Conservation (phyloP, 2,797 vertebrate species). For the Remorina albescens region DNA sequence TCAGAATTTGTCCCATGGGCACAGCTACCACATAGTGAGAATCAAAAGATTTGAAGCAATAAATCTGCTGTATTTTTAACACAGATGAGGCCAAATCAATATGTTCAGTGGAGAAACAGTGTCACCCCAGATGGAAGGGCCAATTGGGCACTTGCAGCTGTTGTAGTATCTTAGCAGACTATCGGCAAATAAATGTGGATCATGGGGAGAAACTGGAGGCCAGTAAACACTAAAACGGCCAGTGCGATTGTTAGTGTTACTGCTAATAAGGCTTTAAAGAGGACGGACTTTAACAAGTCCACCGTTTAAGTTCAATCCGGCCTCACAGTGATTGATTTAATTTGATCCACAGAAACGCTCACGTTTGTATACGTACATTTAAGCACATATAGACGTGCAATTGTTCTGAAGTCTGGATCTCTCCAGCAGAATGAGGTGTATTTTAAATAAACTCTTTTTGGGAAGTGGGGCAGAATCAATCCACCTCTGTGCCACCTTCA, state of each 20-base stretch:
- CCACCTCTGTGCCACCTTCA: conserved; percentile 81
- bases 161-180: conserved; percentile 21
- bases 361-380: conserved; percentile 5
- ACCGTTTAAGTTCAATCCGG: conserved; percentile 14
- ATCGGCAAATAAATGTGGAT: conserved; percentile 3
- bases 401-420: not conserved
- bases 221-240: conserved; percentile 26
- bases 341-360: conserved; percentile 16
- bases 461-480: conserved; percentile 72
- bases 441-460: conserved; percentile 68
- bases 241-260: conserved; percentile 22
- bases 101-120: conserved; percentile 51
- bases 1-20: conserved; percentile 34
- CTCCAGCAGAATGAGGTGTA: conserved; percentile 33
- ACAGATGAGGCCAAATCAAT: conserved; percentile 60
- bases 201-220: conserved; percentile 25
- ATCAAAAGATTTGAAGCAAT: conserved; percentile 65
- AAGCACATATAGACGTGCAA: not conserved
- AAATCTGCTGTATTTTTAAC: conserved; percentile 63
- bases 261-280: conserved; percentile 38
- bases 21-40: conserved; percentile 44
- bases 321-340: conserved; percentile 37
- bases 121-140: conserved; percentile 24
- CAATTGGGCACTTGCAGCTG: conserved; percentile 33
- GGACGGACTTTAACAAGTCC: conserved; percentile 8